Base-by-base conservation (phyloP, 2,113 vertebrate species). In the Ovis canadensis region DNA sequence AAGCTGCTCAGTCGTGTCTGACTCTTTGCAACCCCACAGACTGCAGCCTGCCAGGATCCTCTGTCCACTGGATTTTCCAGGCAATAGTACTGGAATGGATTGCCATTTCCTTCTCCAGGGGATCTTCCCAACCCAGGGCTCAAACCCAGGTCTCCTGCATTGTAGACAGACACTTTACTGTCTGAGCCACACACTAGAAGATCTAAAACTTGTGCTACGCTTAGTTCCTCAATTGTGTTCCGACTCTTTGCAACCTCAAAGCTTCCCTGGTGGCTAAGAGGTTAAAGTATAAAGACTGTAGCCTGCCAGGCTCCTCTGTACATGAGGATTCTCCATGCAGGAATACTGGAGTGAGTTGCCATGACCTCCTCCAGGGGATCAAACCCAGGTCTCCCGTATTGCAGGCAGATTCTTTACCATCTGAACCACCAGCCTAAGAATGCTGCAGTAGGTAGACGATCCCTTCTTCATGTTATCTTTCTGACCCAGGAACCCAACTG, bases 1-100 rank as follows among this genome's bases (percentile, higher is more conserved):
- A 57, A 57, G 55, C 55, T 1, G 1, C 23, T 5, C 25, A 59
- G 25, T 59, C 0, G 0, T 59, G 4, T 27, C 25, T 0, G 4
- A 59, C 25, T 59, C 25, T 59, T 59, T 59, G 25, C 1, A 0
- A 12, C 25, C 25, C 57, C 57, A 27, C 5, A 59, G 57, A 59
- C 4, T 59, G 55, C 23, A 57, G 9, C 55, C 55, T 57, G 55
- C 55, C 23, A 57, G 55, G 55, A 0, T 25, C 55, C 0, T 25
- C 55, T 57, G 9, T 57, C 55, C 55, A 25, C 1, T 9, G 9
- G 3, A 25, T 57, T 57, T 59, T 27, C 57, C 23, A 59, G 57
- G 57, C 57, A 59, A 59, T 27, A 59, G 57, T 25, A 59, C 57
- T 11, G 57, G 57, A 59, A 0, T 27, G 23, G 57, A 59, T 11